Percentiles rank a stretch among this genome's conserved stretches.
Conservation (phyloP, 2,888 invertebrate genomes). For the Tholera decimalis region DNA sequence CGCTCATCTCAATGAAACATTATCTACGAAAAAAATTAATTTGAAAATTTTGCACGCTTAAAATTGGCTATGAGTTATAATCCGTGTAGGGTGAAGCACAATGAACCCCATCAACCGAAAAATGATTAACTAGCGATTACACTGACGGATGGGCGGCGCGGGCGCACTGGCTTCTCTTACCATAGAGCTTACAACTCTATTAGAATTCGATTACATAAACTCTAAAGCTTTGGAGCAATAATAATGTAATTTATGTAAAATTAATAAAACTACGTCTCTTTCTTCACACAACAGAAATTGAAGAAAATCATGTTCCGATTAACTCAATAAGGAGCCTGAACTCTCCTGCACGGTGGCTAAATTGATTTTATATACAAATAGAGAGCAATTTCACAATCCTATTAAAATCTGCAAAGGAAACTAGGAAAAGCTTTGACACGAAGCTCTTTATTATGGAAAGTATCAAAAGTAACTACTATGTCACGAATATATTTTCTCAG, state of each 20-base stretch:
- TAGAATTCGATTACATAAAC: slow-evolving; percentile 37
- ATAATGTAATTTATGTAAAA: neutral
- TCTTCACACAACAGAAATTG: neutral
- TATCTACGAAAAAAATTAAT: slow-evolving; percentile 67
- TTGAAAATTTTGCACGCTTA: slow-evolving; percentile 81
- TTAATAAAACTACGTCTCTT: neutral
- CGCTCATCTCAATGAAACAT: slow-evolving; percentile 38
- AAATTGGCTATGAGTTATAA: slow-evolving; percentile 84
- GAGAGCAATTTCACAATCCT: neutral
- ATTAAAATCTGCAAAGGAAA: neutral
- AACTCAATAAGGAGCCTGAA: no score
- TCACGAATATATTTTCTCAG: neutral
- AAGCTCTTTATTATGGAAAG: neutral
- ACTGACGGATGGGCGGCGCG: slow-evolving; percentile 88
- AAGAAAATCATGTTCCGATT: no score
- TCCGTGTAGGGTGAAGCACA: slow-evolving; percentile 84
- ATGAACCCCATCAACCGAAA: slow-evolving; percentile 90
- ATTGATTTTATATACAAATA: neutral
- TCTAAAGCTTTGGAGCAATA: neutral
- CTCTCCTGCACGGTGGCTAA: neutral
- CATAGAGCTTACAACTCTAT: slow-evolving; percentile 73
- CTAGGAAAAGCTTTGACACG: neutral
- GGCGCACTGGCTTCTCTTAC: slow-evolving; percentile 86
- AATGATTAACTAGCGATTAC: slow-evolving; percentile 91
- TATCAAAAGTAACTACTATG: neutral